Evolutionary conservation across 2,888 invertebrate species (phyloP), one percentile per base, ranked within the genome.

Genomic region (Pollenia griseotomentosa): DNA sequence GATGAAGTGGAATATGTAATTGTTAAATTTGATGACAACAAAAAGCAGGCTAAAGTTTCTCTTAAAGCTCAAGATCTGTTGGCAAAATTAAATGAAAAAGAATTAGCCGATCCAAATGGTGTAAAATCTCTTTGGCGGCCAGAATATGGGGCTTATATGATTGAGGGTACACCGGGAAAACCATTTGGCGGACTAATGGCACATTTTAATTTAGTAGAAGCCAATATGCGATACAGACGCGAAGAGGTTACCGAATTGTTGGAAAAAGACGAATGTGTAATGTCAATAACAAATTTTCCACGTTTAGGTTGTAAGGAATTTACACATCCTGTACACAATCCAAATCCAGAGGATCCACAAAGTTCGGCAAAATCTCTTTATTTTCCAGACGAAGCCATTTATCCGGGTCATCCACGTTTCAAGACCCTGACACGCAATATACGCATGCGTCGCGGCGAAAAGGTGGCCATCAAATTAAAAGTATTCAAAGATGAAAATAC

Each of bases 81-180:
- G 73, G 94, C 95, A 12, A 94, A 95, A 89, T 94, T 99, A 51
- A 97, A 98, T 92, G 96, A 97, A 94, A 97, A 96, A 91, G 98
- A 98, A 94, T 92, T 94, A 57, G 95, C 95, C 71, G 95, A 97
- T 94, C 97, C 97, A 84, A 93, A 94, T 90, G 95, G 97, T 90
- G 97, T 96, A 0, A 97, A 97, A 92, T 97, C 97, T 0, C 93
- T 98, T 51, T 99, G 99, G 99, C 95, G 98, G 78, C 99, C 99
- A 0, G 99, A 99, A 94, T 99, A 98, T 94, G 99, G 98, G 2
- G 96, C 97, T 16, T 99, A 99, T 92, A 99, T 99, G 99, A 95
- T 99, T 85, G 99, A 99, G 94, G 99, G 99, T 14, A 99, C 99
- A 0, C 99, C 99, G 0, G 99, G 99, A 1, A 96, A 97, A 91